phyloP scores from a whole-genome alignment of 2,797 vertebrate species.

The Dallia pectoralis region DNA sequence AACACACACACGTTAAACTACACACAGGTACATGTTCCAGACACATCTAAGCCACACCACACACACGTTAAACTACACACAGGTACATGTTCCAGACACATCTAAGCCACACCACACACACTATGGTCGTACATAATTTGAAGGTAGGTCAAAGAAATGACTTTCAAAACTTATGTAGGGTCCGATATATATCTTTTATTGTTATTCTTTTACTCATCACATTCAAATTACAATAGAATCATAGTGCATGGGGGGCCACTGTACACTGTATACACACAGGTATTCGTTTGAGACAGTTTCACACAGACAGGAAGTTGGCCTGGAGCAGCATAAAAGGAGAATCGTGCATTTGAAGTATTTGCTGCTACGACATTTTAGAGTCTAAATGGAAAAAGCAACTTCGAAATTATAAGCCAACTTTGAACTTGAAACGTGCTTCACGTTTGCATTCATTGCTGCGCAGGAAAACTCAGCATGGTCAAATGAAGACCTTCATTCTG shows the following conservation, averaged over 20 bases:
- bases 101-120: constrained; percentile 43
- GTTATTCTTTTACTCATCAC: constrained; percentile 48
- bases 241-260: constrained; percentile 72
- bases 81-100: no score
- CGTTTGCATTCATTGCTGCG: no score
- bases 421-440: no score
- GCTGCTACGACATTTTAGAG: no score
- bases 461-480: no score
- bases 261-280: no score
- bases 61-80: neutral
- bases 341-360: no score
- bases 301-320: no score
- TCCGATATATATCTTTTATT: constrained; percentile 69
- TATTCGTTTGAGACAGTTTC: constrained; percentile 1
- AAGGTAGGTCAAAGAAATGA: constrained; percentile 66
- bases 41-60: neutral
- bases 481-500: no score
- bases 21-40: constrained; percentile 1
- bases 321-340: no score
- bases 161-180: constrained; percentile 50
- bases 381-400: no score
- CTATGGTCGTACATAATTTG: constrained; percentile 78
- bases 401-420: no score
- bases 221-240: constrained; percentile 80
- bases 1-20: constrained; percentile 14